Percentiles rank a stretch among this genome's conserved stretches.
Conservation (phyloP, 2,888 invertebrate species). For the Eristalis tenax region DNA sequence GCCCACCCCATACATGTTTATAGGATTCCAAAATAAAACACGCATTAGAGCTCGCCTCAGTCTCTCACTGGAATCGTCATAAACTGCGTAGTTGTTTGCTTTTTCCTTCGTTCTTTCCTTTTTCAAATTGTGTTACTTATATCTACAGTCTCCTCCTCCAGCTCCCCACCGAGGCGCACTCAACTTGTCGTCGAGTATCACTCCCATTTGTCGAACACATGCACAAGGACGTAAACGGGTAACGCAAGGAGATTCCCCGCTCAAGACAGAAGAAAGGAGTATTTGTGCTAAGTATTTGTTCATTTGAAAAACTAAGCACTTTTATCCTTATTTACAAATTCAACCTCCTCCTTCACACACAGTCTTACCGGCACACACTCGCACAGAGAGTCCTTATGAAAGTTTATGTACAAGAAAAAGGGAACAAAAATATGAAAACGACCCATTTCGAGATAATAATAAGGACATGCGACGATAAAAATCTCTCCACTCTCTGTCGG, state of each 20-base stretch:
- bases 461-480: constrained; percentile 42
- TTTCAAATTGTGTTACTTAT: no score
- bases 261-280: constrained; percentile 46
- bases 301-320: constrained; percentile 30
- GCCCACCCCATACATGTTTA: no score
- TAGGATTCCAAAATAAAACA: no score
- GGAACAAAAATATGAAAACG: constrained; percentile 58
- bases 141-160: no score
- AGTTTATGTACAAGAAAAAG: not conserved
- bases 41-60: no score
- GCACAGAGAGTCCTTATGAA: not conserved
- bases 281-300: constrained; percentile 53
- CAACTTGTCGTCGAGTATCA: no score
- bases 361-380: not conserved
- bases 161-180: no score
- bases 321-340: not conserved
- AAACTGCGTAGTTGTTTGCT: no score
- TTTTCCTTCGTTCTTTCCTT: no score
- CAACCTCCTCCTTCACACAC: constrained; percentile 7
- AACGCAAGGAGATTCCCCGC: not conserved
- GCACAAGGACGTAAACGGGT: no score
- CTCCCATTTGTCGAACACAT: no score
- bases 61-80: no score
- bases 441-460: constrained; percentile 56
- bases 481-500: constrained; percentile 19